A percentile compares a stretch with the other conserved stretches of the same genome.
Evolutionary conservation across 2,888 invertebrate species (phyloP).

Genomic region (Prosapia bicincta): DNA sequence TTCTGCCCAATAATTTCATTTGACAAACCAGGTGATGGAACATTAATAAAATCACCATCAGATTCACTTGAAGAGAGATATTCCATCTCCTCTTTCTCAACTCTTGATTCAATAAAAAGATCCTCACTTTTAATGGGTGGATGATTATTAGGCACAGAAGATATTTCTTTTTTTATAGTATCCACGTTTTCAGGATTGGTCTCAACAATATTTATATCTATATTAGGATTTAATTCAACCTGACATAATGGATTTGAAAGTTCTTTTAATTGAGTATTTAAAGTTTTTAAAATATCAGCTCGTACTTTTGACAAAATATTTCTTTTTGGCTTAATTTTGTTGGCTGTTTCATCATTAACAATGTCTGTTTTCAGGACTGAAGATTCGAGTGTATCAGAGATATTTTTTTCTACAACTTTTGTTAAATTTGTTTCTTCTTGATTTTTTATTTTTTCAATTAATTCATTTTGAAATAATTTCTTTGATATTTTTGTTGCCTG

Average conservation of each 20-base stretch:
- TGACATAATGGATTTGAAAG: background rate
- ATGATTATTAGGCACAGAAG: background rate
- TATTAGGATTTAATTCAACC: background rate
- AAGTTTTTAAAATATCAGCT: background rate
- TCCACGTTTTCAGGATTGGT: background rate
- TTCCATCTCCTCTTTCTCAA: slow-evolving; percentile 22
- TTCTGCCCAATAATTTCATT: background rate
- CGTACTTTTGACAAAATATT: background rate
- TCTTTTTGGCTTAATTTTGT: background rate
- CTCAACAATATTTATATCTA: background rate
- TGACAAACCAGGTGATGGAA: background rate
- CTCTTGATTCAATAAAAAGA: slow-evolving; percentile 19
- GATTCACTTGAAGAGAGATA: slow-evolving; percentile 7
- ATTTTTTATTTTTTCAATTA: background rate
- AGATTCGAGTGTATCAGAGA: background rate
- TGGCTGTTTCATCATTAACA: background rate
- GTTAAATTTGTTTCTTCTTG: background rate
- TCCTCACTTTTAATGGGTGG: background rate
- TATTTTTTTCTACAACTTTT: background rate
- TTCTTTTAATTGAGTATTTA: background rate
- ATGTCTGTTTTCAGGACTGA: background rate
- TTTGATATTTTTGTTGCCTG: background rate
- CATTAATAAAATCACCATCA: slow-evolving; percentile 17
- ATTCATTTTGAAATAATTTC: background rate
- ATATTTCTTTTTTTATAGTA: no score